These are phyloP conservation scores for Cryptoblepharus egeriae DNA, from an alignment of 2,797 vertebrate species.

Conservation along the genomic window DNA sequence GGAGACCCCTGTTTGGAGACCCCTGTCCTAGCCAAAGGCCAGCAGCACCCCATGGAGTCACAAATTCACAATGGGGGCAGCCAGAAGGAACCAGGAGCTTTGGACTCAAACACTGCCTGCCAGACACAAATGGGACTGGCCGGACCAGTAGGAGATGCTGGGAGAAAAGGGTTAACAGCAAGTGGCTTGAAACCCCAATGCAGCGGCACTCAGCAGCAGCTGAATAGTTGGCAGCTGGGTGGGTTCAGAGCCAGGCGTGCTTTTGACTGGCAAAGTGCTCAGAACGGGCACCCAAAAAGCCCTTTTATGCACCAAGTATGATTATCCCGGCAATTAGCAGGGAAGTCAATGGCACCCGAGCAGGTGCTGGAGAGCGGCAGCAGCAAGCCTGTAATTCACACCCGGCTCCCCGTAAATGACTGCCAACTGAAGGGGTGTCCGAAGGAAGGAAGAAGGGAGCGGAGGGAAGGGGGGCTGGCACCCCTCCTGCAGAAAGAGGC, in stretches of 20 bases:
- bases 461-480: constrained; percentile 49
- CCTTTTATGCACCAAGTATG: constrained; percentile 32
- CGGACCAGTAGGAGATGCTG: too few species aligned
- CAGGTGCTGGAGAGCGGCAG: constrained; percentile 67
- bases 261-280: neutral
- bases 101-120: too few species aligned
- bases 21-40: too few species aligned
- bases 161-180: too few species aligned
- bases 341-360: constrained; percentile 59
- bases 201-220: neutral
- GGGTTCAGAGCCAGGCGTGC: neutral
- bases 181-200: too few species aligned
- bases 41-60: neutral
- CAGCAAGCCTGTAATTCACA: constrained; percentile 64
- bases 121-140: too few species aligned
- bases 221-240: neutral
- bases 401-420: constrained; percentile 56
- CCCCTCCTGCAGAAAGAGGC: neutral
- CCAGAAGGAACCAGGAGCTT: neutral
- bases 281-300: neutral
- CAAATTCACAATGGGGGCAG: too few species aligned
- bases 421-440: constrained; percentile 55
- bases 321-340: constrained; percentile 65
- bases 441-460: constrained; percentile 36
- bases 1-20: too few species aligned